phyloP scores from a whole-genome alignment of 1,140 invertebrate genomes.

The Dufourea novaeangliae region DNA sequence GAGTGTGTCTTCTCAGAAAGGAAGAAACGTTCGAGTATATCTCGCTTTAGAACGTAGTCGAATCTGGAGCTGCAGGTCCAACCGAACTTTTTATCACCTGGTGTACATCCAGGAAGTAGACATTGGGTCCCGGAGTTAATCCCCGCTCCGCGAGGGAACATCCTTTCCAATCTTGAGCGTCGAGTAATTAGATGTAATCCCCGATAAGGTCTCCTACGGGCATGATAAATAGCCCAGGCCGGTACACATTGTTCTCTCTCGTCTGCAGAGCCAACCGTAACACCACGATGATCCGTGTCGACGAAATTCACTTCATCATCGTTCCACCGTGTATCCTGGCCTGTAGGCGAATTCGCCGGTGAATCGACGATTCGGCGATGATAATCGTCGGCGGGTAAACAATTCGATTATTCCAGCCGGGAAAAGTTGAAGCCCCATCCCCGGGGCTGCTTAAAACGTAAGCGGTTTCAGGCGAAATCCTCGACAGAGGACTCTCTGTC shows the following conservation, averaged over 20 bases:
- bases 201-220: slow-evolving; percentile 13
- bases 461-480: slow-evolving; percentile 51
- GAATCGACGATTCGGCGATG: background rate
- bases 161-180: background rate
- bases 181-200: slow-evolving; percentile 32
- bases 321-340: too few species aligned
- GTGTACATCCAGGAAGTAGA: background rate
- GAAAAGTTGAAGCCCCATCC: slow-evolving; percentile 33
- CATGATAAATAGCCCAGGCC: slow-evolving; percentile 24
- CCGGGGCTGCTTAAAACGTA: slow-evolving; percentile 18
- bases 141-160: background rate
- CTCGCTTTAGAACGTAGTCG: too few species aligned
- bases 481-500: slow-evolving; percentile 4
- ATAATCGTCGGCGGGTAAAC: slow-evolving; percentile 35
- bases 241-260: background rate
- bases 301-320: background rate
- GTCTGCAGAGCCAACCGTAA: background rate
- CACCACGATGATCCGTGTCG: too few species aligned
- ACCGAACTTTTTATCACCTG: background rate
- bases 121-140: background rate
- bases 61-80: background rate
- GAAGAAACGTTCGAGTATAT: background rate
- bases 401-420: slow-evolving; percentile 53
- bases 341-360: too few species aligned
- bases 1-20: background rate